Conservation (phyloP, 2,797 vertebrate genomes). For the Kryptolebias ocellatus region DNA sequence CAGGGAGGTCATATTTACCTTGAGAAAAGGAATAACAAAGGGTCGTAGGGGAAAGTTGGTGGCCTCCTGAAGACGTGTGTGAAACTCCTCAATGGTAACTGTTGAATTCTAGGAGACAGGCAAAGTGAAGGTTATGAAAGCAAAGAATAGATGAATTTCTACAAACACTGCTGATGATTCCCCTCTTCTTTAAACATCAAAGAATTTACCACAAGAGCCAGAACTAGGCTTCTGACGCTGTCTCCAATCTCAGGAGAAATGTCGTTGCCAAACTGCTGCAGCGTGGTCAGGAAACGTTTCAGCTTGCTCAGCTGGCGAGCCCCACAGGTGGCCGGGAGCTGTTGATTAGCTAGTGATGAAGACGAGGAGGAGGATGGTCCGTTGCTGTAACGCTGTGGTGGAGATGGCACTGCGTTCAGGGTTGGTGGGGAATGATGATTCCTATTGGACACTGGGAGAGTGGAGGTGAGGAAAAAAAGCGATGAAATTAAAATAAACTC, state of each 20-base stretch:
- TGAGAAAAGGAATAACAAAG: slow-evolving; percentile 97
- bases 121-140: slow-evolving; percentile 2
- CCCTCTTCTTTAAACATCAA: background rate
- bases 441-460: slow-evolving; percentile 90
- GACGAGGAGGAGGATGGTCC: slow-evolving; percentile 97
- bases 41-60: slow-evolving; percentile 97
- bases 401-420: slow-evolving; percentile 94
- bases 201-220: slow-evolving; percentile 92
- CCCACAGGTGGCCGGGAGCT: slow-evolving; percentile 96
- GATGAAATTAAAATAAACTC: background rate
- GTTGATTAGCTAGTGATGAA: slow-evolving; percentile 96
- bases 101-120: slow-evolving; percentile 90
- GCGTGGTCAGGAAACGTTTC: slow-evolving; percentile 97
- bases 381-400: slow-evolving; percentile 96
- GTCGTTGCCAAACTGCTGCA: slow-evolving; percentile 99
- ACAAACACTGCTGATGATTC: background rate
- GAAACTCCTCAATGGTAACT: slow-evolving; percentile 98
- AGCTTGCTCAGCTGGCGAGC: slow-evolving; percentile 98
- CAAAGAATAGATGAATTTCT: background rate
- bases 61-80: slow-evolving; percentile 96
- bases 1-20: slow-evolving; percentile 81
- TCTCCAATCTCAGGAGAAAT: slow-evolving; percentile 99
- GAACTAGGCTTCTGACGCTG: slow-evolving; percentile 94
- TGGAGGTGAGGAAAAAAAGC: slow-evolving; percentile 6
- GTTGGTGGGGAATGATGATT: slow-evolving; percentile 96